These are phyloP conservation scores for Phyllotis vaccarum DNA, from an alignment of 2,797 vertebrate genomes.

Conservation along the genomic window DNA sequence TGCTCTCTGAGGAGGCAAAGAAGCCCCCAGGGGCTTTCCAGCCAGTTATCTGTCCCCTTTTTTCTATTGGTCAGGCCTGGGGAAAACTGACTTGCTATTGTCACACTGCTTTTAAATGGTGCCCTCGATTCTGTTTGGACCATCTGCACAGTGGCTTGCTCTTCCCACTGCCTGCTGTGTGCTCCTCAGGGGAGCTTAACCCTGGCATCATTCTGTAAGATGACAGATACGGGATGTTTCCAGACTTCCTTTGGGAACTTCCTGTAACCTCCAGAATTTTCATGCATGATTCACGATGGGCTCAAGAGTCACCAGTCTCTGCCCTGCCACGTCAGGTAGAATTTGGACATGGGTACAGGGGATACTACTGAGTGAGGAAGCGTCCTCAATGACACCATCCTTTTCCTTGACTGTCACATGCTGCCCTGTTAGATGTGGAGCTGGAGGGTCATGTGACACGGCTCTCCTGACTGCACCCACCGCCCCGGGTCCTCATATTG, in stretches of 20 bases:
- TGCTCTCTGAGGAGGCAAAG: neutral
- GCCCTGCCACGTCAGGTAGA: neutral
- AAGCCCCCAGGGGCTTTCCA: neutral
- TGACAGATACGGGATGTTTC: fast-evolving
- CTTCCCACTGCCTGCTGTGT: neutral
- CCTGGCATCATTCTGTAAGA: neutral
- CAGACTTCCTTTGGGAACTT: neutral
- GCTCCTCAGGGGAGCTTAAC: neutral
- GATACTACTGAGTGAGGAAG: neutral
- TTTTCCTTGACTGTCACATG: neutral
- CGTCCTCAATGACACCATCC: neutral
- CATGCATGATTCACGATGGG: neutral
- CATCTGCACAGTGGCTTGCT: neutral
- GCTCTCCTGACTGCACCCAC: slow-evolving; percentile 4
- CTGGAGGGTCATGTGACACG: neutral
- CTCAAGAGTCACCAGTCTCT: neutral
- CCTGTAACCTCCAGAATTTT: neutral
- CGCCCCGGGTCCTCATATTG: neutral
- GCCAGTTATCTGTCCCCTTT: neutral
- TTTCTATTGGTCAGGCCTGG: neutral
- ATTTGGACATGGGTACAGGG: neutral
- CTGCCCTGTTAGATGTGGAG: neutral
- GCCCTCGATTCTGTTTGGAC: neutral
- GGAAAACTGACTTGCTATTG: neutral
- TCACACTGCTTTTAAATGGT: neutral